Percentiles rank a stretch among this genome's conserved stretches.
These are phyloP conservation scores for Torymus texanus DNA, from an alignment of 2,888 invertebrate species.

Conservation along the genomic window DNA sequence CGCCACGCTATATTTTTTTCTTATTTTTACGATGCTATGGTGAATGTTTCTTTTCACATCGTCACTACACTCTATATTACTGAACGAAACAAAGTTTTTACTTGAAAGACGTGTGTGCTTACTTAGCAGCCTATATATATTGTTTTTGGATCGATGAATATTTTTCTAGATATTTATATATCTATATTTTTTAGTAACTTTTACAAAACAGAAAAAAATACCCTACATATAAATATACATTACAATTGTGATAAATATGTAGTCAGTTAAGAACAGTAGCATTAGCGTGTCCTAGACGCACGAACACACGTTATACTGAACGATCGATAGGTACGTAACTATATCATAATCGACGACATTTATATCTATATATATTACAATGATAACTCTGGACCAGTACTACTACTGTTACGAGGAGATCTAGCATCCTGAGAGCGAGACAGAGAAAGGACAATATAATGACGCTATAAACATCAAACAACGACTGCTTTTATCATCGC, in stretches of 20 bases:
- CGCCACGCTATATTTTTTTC: constrained; percentile 10
- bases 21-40: constrained; percentile 21
- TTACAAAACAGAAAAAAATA: no score
- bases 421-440: neutral
- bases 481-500: neutral
- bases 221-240: no score
- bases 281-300: constrained; percentile 22
- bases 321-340: constrained; percentile 19
- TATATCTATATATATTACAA: neutral
- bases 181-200: no score
- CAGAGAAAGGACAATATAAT: neutral
- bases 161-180: no score
- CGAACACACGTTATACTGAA: neutral
- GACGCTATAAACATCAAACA: neutral
- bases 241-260: no score
- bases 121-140: constrained; percentile 9
- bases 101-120: constrained; percentile 9
- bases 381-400: constrained; percentile 15
- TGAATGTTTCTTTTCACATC: constrained; percentile 1
- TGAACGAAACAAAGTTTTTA: neutral
- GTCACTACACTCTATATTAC: constrained; percentile 8
- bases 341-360: constrained; percentile 31
- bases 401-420: constrained; percentile 12
- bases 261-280: neutral
- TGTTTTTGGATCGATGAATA: neutral